phyloP scores from a whole-genome alignment of 2,888 invertebrate genomes.

The Hymenopus coronatus region DNA sequence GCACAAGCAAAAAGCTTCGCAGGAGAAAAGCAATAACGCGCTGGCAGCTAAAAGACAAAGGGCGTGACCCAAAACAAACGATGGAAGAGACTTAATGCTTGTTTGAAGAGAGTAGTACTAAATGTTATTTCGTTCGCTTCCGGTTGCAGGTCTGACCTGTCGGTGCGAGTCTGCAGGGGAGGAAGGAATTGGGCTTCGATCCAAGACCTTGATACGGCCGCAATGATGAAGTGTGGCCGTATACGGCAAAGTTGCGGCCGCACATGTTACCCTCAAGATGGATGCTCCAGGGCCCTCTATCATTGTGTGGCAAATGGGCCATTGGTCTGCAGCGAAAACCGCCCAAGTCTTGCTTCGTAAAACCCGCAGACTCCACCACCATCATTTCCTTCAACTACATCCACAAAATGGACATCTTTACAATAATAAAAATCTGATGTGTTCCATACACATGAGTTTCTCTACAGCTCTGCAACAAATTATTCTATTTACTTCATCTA shows the following conservation, averaged over 20 bases:
- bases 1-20: not conserved
- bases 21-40: not conserved
- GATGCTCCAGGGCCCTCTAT: not conserved
- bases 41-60: not conserved
- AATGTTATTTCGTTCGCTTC: constrained; percentile 6
- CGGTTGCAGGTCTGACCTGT: not conserved
- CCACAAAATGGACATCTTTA: too few species aligned
- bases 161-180: not conserved
- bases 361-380: not conserved
- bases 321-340: not conserved
- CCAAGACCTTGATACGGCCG: constrained; percentile 12
- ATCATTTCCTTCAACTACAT: too few species aligned
- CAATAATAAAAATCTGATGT: too few species aligned
- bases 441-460: too few species aligned
- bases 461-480: too few species aligned
- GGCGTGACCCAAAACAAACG: not conserved
- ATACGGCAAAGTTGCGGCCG: not conserved
- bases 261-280: not conserved
- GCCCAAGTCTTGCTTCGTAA: not conserved
- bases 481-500: too few species aligned
- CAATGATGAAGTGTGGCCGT: constrained; percentile 5
- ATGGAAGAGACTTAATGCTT: not conserved
- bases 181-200: constrained; percentile 7
- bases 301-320: not conserved
- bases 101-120: not conserved